These are phyloP conservation scores for Scaptomyza montana DNA, from an alignment of 1,140 invertebrate genomes.

Conservation along the genomic window DNA sequence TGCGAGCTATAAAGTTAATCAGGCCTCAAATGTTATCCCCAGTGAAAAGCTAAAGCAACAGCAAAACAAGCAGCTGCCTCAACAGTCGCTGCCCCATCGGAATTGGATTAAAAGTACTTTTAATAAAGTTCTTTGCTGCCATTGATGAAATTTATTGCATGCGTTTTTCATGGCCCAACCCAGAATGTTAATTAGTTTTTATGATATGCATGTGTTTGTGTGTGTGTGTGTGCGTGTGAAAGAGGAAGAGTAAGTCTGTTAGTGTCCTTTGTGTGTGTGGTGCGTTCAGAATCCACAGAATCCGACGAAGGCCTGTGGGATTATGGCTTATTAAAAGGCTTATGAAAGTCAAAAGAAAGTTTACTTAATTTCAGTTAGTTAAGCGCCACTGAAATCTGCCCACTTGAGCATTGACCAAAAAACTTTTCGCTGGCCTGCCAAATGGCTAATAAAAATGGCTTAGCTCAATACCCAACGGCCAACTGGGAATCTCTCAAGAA, in stretches of 20 bases:
- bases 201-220: constrained; percentile 54
- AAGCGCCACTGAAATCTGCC: constrained; percentile 77
- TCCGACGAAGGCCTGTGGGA: constrained; percentile 66
- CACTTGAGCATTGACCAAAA: constrained; percentile 77
- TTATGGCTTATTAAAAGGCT: constrained; percentile 82
- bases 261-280: constrained; percentile 48
- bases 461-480: constrained; percentile 43
- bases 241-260: no score
- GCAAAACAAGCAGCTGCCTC: constrained; percentile 3
- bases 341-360: constrained; percentile 83
- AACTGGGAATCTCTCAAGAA: constrained; percentile 69
- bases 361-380: constrained; percentile 82
- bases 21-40: constrained; percentile 51
- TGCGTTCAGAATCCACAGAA: not conserved
- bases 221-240: constrained; percentile 11
- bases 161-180: constrained; percentile 57
- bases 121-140: constrained; percentile 75
- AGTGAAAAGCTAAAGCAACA: constrained; percentile 21
- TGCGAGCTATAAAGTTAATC: constrained; percentile 61
- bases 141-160: constrained; percentile 78
- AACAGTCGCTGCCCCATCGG: constrained; percentile 16
- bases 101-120: constrained; percentile 75
- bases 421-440: constrained; percentile 56
- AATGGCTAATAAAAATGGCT: constrained; percentile 74
- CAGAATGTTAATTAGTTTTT: constrained; percentile 81